Conservation (phyloP, 2,113 vertebrate species). For the Lamprotornis superbus region DNA sequence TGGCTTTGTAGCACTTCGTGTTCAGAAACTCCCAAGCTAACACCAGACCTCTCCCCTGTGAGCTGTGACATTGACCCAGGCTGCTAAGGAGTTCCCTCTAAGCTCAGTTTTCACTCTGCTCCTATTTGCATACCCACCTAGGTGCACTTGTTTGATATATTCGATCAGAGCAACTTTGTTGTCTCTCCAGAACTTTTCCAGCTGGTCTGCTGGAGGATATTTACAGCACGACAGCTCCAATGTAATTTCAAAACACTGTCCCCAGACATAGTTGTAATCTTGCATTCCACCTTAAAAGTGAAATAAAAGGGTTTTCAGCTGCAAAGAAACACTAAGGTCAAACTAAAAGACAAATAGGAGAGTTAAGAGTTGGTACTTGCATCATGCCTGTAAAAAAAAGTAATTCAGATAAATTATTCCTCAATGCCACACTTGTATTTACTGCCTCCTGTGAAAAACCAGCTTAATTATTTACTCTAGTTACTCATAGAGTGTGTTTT, state of each 20-base stretch:
- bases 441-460: background rate
- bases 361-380: background rate
- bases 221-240: constrained; percentile 95
- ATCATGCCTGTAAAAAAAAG: background rate
- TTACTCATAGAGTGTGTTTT: background rate
- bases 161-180: constrained; percentile 85
- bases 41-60: background rate
- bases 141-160: constrained; percentile 90
- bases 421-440: background rate
- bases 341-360: background rate
- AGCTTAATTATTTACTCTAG: background rate
- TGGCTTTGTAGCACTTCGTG: background rate
- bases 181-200: constrained; percentile 83
- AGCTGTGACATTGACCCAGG: background rate
- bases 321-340: background rate
- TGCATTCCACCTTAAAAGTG: constrained; percentile 91
- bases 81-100: background rate
- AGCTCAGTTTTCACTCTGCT: background rate
- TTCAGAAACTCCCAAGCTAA: background rate
- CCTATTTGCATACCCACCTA: constrained; percentile 74
- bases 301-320: constrained; percentile 15
- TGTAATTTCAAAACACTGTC: constrained; percentile 92
- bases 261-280: constrained; percentile 95
- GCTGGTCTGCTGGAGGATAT: constrained; percentile 79
- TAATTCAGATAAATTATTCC: background rate